phyloP scores from a whole-genome alignment of 2,888 invertebrate genomes.

The Aproaerema taeniolella region DNA sequence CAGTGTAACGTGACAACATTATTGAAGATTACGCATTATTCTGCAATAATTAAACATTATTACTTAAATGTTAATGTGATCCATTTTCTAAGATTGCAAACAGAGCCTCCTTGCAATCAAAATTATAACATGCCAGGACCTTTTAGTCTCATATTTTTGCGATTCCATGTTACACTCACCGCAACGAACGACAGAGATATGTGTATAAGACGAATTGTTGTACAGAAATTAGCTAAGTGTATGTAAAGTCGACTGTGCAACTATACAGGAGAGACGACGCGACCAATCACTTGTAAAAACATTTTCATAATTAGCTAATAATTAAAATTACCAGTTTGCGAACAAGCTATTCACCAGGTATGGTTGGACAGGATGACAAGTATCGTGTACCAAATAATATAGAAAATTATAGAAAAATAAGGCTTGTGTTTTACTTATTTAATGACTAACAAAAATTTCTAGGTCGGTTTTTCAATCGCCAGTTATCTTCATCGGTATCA shows the following conservation, averaged over 20 bases:
- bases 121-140: too few species aligned
- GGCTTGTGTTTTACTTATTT: constrained; percentile 28
- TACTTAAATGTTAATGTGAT: too few species aligned
- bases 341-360: constrained; percentile 33
- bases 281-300: constrained; percentile 19
- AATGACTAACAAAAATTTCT: too few species aligned
- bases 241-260: constrained; percentile 49
- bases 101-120: constrained; percentile 10
- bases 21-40: too few species aligned
- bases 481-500: too few species aligned
- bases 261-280: constrained; percentile 38
- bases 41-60: too few species aligned
- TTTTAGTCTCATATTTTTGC: too few species aligned
- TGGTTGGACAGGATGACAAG: constrained; percentile 54
- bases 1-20: too few species aligned
- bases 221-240: constrained; percentile 38
- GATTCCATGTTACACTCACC: too few species aligned
- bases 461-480: too few species aligned
- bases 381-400: constrained; percentile 70
- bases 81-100: constrained; percentile 17
- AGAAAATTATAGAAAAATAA: constrained; percentile 52
- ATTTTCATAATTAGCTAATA: constrained; percentile 22
- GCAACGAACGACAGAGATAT: too few species aligned
- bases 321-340: constrained; percentile 14
- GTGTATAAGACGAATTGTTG: constrained; percentile 34